Evolutionary conservation across 53 echinoderm and acorn worm species (phyloP).

Genomic region (Echinarachnius parma): DNA sequence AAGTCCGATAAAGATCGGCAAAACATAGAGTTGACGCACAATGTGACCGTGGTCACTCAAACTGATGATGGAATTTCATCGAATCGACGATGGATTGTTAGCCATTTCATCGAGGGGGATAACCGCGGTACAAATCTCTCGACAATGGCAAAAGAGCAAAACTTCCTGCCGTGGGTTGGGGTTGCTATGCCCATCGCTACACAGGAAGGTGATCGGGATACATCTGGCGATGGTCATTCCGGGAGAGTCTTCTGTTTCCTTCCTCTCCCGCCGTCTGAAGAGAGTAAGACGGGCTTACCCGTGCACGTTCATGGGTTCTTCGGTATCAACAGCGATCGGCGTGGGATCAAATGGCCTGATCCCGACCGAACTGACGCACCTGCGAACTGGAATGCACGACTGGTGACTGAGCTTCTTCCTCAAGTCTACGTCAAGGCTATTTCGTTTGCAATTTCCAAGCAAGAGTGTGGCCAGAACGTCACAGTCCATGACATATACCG

Average conservation of each 20-base stretch:
- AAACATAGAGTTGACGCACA: neutral
- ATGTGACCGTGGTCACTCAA: constrained; percentile 13
- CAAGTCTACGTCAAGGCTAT: constrained; percentile 52
- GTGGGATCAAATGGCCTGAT: constrained; percentile 90
- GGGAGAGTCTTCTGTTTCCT: constrained; percentile 91
- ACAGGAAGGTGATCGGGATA: too few relatives aligned
- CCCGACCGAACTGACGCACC: constrained; percentile 71
- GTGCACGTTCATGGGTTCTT: constrained; percentile 94
- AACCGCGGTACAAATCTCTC: constrained; percentile 8
- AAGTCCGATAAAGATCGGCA: neutral
- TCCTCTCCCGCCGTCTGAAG: constrained; percentile 82
- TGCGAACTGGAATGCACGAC: constrained; percentile 74
- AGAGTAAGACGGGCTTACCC: constrained; percentile 71
- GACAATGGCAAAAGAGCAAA: constrained; percentile 4
- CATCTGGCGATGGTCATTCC: neutral
- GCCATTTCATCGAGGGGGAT: constrained; percentile 25
- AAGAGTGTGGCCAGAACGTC: neutral
- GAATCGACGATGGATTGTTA: constrained; percentile 16
- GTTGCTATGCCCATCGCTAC: constrained; percentile 37
- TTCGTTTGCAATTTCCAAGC: neutral
- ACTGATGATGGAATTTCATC: neutral
- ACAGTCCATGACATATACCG: constrained; percentile 39
- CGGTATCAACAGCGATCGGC: constrained; percentile 81
- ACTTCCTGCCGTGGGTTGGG: constrained; percentile 47
- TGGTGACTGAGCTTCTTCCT: constrained; percentile 62